Conservation (phyloP, 1,140 invertebrate genomes). For the Scaptomyza graminum region DNA sequence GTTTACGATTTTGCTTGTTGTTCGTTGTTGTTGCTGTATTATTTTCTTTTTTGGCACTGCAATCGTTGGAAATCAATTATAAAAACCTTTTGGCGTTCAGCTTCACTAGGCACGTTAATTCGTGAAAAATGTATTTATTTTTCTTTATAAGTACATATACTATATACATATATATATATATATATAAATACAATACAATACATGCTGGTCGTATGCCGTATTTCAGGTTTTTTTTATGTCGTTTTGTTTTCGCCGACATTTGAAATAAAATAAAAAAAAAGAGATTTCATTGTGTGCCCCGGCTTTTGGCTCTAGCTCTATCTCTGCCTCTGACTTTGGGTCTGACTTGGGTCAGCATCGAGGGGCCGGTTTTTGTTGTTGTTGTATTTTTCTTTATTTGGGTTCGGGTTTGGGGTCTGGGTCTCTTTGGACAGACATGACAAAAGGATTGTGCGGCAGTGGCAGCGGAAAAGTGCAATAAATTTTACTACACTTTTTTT, state of each 20-base stretch:
- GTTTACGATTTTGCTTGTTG: conserved; percentile 2
- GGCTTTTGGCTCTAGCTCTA: conserved; percentile 40
- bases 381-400: conserved; percentile 10
- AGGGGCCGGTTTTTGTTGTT: conserved; percentile 23
- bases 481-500: conserved; percentile 58
- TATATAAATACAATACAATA: neutral
- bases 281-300: conserved; percentile 69
- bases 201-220: neutral
- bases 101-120: conserved; percentile 74
- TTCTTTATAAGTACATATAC: conserved; percentile 7
- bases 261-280: conserved; percentile 38
- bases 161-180: neutral
- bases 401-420: conserved; percentile 18
- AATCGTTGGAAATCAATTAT: conserved; percentile 79
- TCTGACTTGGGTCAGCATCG: conserved; percentile 43
- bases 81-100: conserved; percentile 69
- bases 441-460: conserved; percentile 59
- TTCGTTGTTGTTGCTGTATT: conserved; percentile 14
- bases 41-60: conserved; percentile 51
- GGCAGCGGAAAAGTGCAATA: conserved; percentile 73
- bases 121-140: conserved; percentile 73
- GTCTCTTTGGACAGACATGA: conserved; percentile 31
- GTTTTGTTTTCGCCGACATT: conserved; percentile 48
- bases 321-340: neutral
- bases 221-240: conserved; percentile 29